Evolutionary conservation across 1,140 invertebrate species (phyloP).

Genomic region (Manduca sexta): DNA sequence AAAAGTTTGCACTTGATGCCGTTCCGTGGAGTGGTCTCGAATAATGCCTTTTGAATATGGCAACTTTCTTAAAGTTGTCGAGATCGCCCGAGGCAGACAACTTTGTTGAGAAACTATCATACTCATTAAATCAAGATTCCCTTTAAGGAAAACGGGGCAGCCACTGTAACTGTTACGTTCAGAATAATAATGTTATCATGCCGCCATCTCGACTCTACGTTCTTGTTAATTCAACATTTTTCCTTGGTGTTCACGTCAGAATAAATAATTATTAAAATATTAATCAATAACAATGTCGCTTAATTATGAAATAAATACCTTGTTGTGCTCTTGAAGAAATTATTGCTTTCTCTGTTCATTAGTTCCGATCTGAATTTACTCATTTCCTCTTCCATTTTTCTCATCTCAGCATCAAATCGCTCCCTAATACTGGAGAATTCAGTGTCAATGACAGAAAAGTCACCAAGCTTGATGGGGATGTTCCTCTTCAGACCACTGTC

Average conservation of each 20-base stretch:
- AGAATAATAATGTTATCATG: slow-evolving; percentile 51
- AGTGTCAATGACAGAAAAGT: slow-evolving; percentile 96
- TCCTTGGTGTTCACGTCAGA: background rate
- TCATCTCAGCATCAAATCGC: slow-evolving; percentile 96
- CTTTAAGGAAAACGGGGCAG: slow-evolving; percentile 57
- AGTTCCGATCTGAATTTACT: slow-evolving; percentile 94
- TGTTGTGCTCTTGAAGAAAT: slow-evolving; percentile 90
- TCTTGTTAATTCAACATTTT: background rate
- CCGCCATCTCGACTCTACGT: slow-evolving; percentile 10
- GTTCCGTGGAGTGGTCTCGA: slow-evolving; percentile 67
- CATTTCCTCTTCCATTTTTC: slow-evolving; percentile 99
- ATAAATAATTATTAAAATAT: background rate
- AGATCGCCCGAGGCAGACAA: slow-evolving; percentile 43
- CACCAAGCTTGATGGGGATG: slow-evolving; percentile 94
- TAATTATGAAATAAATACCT: slow-evolving; percentile 76
- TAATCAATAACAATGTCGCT: slow-evolving; percentile 2
- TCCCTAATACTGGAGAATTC: slow-evolving; percentile 97
- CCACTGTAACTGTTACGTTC: slow-evolving; percentile 39
- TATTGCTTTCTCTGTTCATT: slow-evolving; percentile 92
- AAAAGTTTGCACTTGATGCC: slow-evolving; percentile 68
- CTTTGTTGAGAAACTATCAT: slow-evolving; percentile 54
- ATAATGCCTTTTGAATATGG: slow-evolving; percentile 64
- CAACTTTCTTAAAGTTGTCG: slow-evolving; percentile 47
- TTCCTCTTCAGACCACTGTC: slow-evolving; percentile 87
- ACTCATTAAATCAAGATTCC: slow-evolving; percentile 66